Base-by-base conservation (phyloP, 37 sponge, comb jelly and placozoan genomes). In the Spongilla lacustris region DNA sequence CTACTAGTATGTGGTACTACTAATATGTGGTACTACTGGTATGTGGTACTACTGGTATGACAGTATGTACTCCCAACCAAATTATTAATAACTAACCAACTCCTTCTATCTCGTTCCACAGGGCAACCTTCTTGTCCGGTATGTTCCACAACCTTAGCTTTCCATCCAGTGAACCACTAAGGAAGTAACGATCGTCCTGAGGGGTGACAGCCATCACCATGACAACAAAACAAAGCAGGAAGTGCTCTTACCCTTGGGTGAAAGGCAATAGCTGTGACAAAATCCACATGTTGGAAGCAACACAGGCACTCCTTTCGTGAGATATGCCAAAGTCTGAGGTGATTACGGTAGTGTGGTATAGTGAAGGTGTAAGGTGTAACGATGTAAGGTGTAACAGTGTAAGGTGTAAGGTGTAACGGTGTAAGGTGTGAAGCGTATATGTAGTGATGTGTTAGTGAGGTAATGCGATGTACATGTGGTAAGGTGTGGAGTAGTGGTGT, bases 91-190 rank as follows among this genome's bases (percentile, higher is more conserved):
- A 46, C 86, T 69, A 69, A 93, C 95, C 95, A 50, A 89, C 90
- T 67, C 96, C 92, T 50, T 96, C 96, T 9, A 98, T 91, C 33
- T 98, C 98, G 84, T 98, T 98, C 94, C 97, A 98, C 46, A 93
- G 90, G 21, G 97, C 94, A 67, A 98, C 98, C 77, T 78, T 96
- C 84, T 98, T 98, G 81, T 98, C 96, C 30, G 97, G 97, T 35
- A 98, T 96, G 71, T 98, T 96, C 98, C 98, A 98, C 0, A 98
- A 82, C 29, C 98, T 78, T 35, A 98, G 71, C 70, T 94, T 96
- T 10, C 97, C 98, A 86, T 98, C 98, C 50, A 98, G 77, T 14
- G 98, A 98, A 34, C 98, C 98, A 76, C 95, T 94, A 4, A 98
- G 79, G 68, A 98, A 98, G 81, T 98, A 98, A 2, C 98, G 86